Percentiles rank a stretch among this genome's conserved stretches.
These are phyloP conservation scores for Gobio occitaniae DNA, from an alignment of 2,797 vertebrate genomes.

Conservation along the genomic window DNA sequence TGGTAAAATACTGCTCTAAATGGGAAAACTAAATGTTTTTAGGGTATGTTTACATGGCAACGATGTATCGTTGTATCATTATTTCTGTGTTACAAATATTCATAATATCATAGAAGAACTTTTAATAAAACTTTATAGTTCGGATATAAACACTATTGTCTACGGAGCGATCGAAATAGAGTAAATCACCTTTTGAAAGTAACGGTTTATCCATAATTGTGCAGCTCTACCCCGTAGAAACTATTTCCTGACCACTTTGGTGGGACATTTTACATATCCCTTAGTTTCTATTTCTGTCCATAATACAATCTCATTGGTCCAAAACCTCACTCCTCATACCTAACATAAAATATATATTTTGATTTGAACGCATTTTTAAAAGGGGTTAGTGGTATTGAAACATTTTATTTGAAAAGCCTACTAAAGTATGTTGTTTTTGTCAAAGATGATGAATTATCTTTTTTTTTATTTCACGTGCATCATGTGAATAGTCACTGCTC, in stretches of 20 bases:
- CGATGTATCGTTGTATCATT: background rate
- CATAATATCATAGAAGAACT: background rate
- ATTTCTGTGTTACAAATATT: background rate
- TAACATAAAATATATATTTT: background rate
- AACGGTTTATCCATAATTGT: background rate
- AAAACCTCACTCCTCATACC: background rate
- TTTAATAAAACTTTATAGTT: background rate
- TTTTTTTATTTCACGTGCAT: background rate
- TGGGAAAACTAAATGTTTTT: background rate
- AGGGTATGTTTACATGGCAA: background rate
- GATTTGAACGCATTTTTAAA: background rate
- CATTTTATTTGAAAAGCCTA: background rate
- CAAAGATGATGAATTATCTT: background rate
- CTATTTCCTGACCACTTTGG: background rate
- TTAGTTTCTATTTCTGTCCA: background rate
- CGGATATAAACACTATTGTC: background rate
- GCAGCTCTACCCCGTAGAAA: background rate
- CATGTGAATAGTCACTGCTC: background rate
- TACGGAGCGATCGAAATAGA: background rate
- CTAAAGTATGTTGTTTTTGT: background rate
- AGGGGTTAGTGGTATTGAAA: background rate
- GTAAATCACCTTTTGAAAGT: background rate
- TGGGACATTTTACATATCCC: background rate
- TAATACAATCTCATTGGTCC: background rate
- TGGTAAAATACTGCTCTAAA: conserved; percentile 1